Conservation (phyloP, 1,140 invertebrate genomes). For the Idris sp. region DNA sequence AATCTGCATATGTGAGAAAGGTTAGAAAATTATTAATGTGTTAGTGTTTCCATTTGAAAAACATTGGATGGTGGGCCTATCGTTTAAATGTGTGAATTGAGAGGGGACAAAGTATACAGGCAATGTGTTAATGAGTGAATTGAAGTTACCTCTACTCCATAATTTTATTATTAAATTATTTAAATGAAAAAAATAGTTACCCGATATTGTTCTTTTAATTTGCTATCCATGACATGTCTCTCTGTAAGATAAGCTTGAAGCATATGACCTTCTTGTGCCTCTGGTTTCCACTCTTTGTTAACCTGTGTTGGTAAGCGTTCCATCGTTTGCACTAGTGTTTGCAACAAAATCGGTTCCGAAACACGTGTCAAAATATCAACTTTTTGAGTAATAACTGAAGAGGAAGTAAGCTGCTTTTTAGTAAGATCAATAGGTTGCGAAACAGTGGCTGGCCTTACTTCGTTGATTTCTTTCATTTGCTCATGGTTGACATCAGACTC, state of each 20-base stretch:
- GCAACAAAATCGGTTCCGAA: constrained; percentile 81
- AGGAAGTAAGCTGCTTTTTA: constrained; percentile 72
- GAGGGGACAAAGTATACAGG: too few species aligned
- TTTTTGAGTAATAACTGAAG: too few species aligned
- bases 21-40: too few species aligned
- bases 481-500: constrained; percentile 65
- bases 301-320: constrained; percentile 80
- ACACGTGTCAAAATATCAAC: constrained; percentile 82
- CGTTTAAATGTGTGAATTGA: too few species aligned
- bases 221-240: constrained; percentile 84
- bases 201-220: constrained; percentile 83
- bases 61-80: too few species aligned
- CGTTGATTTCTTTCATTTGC: constrained; percentile 61
- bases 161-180: too few species aligned
- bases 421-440: constrained; percentile 81
- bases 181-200: constrained; percentile 14
- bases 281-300: constrained; percentile 78
- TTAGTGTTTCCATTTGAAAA: too few species aligned
- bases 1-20: too few species aligned
- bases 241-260: constrained; percentile 87
- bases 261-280: constrained; percentile 81
- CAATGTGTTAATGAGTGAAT: too few species aligned
- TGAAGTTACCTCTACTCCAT: too few species aligned
- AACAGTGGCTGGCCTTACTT: constrained; percentile 42
- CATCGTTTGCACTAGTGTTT: constrained; percentile 82